phyloP scores from a whole-genome alignment of 2,888 invertebrate genomes.

The Aleiodes alternator region DNA sequence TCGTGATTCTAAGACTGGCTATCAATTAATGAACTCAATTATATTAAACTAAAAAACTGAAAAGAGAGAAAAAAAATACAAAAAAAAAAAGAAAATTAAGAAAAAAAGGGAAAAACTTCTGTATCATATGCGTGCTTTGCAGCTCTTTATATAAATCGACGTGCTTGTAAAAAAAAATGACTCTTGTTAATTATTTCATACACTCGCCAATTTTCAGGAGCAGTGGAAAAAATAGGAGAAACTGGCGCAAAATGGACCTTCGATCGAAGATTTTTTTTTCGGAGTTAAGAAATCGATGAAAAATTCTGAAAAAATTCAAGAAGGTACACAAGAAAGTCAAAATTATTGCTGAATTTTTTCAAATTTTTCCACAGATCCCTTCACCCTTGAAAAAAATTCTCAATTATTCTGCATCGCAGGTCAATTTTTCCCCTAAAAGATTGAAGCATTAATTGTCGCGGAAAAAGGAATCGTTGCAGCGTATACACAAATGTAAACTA shows the following conservation, averaged over 20 bases:
- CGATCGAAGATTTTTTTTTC: too few species aligned
- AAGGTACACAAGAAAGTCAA: neutral
- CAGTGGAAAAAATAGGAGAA: neutral
- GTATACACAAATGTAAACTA: neutral
- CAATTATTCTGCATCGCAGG: too few species aligned
- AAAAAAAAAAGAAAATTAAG: slow-evolving; percentile 28
- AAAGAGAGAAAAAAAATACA: neutral
- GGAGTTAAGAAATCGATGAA: too few species aligned
- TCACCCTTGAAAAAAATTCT: too few species aligned
- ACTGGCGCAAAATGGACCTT: too few species aligned
- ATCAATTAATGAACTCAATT: slow-evolving; percentile 51
- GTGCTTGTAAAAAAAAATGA: slow-evolving; percentile 63
- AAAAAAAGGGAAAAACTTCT: slow-evolving; percentile 52
- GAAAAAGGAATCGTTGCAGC: neutral
- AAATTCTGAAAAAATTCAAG: neutral
- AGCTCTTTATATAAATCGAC: slow-evolving; percentile 70
- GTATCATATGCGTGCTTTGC: slow-evolving; percentile 68
- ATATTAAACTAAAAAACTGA: slow-evolving; percentile 21
- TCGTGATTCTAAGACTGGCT: slow-evolving; percentile 63
- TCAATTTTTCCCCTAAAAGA: neutral
- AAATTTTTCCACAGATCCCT: too few species aligned
- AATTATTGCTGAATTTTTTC: too few species aligned
- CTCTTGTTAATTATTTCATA: slow-evolving; percentile 18
- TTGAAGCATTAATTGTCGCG: neutral
- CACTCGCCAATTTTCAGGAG: slow-evolving; percentile 23